phyloP scores from a whole-genome alignment of 2,888 invertebrate species.

The Galerucella pusilla region DNA sequence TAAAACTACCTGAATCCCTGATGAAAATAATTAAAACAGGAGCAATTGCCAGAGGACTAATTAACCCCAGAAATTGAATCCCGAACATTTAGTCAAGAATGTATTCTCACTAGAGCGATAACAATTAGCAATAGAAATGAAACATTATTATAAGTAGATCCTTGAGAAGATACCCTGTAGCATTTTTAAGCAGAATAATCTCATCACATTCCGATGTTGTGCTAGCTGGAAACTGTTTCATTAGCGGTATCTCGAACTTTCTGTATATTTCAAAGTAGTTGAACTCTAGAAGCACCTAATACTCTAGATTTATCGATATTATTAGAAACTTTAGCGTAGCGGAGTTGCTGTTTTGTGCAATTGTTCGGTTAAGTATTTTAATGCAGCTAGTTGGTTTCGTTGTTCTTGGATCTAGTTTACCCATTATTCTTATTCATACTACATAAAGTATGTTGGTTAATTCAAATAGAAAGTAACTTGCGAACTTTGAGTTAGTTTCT shows the following conservation, averaged over 20 bases:
- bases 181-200: constrained; percentile 19
- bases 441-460: neutral
- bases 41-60: neutral
- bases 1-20: neutral
- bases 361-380: constrained; percentile 37
- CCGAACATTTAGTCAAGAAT: constrained; percentile 11
- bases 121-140: constrained; percentile 26
- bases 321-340: constrained; percentile 47
- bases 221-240: constrained; percentile 34
- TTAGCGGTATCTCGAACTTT: constrained; percentile 42
- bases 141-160: constrained; percentile 25
- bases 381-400: constrained; percentile 33
- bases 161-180: constrained; percentile 10
- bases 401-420: constrained; percentile 1
- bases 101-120: constrained; percentile 18
- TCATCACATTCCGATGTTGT: constrained; percentile 33
- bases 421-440: constrained; percentile 5
- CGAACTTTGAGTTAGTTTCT: neutral
- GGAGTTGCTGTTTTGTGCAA: constrained; percentile 31
- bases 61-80: constrained; percentile 16
- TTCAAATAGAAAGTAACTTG: neutral
- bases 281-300: constrained; percentile 39
- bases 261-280: constrained; percentile 43
- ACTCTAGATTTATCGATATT: constrained; percentile 49
- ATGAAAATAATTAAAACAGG: neutral